A percentile compares a stretch with the other conserved stretches of the same genome.
phyloP scores from a whole-genome alignment of 2,888 invertebrate genomes.

The Drosophila mimetica region DNA sequence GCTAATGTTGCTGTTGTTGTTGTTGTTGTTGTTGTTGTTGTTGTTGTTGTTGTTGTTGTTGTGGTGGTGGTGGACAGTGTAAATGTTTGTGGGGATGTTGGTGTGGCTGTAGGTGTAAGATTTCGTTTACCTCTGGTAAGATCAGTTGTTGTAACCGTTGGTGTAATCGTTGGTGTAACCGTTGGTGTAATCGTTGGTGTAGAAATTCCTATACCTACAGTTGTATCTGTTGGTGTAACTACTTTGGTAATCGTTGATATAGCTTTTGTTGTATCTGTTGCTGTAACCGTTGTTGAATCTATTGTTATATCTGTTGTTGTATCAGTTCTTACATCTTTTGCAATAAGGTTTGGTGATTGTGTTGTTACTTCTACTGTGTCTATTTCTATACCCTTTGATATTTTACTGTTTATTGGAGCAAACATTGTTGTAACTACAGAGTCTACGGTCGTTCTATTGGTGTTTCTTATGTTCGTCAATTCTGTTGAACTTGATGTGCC shows the following conservation, averaged over 20 bases:
- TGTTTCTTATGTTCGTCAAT: background rate
- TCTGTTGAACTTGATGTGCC: conserved; percentile 25
- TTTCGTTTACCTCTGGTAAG: too few relatives aligned
- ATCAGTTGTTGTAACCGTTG: background rate
- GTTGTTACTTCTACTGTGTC: background rate
- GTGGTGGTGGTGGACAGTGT: conserved; percentile 7
- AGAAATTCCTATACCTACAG: conserved; percentile 5
- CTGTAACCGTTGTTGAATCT: conserved; percentile 6
- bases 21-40: conserved; percentile 5
- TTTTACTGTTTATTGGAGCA: background rate
- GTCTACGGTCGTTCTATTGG: background rate
- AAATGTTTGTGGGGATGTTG: conserved; percentile 4
- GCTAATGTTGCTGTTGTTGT: conserved; percentile 35
- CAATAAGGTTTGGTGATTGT: background rate
- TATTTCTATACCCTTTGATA: background rate
- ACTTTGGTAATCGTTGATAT: conserved; percentile 1
- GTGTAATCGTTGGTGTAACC: background rate
- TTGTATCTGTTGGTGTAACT: conserved; percentile 8
- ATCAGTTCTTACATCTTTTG: background rate
- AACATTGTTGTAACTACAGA: background rate
- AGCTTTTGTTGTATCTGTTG: conserved; percentile 2
- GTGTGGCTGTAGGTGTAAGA: conserved; percentile 1
- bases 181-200: background rate
- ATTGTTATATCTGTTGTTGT: conserved; percentile 1
- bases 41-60: conserved; percentile 26